A percentile compares a stretch with the other conserved stretches of the same genome.
phyloP scores from a whole-genome alignment of 2,113 vertebrate genomes.

The Entelurus aequoreus region DNA sequence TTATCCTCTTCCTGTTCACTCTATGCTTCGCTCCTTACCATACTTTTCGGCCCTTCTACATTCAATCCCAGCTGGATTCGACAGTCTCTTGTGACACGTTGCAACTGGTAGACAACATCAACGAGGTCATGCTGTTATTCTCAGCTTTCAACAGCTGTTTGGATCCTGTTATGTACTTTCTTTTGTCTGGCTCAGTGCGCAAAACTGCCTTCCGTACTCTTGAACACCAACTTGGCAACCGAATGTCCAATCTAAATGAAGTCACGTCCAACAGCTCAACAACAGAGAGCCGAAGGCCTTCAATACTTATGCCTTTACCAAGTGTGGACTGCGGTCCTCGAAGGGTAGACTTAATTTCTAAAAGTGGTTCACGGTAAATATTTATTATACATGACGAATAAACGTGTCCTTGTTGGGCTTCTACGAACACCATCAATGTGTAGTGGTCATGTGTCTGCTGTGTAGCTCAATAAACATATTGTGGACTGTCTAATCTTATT shows the following conservation, averaged over 20 bases:
- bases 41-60: conserved; percentile 79
- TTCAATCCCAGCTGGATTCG: conserved; percentile 71
- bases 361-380: too few species aligned
- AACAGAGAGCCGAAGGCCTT: conserved; percentile 57
- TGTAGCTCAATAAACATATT: conserved; percentile 3
- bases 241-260: conserved; percentile 44
- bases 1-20: conserved; percentile 86
- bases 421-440: background rate
- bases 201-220: conserved; percentile 72
- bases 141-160: conserved; percentile 91
- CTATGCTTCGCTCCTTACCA: conserved; percentile 90
- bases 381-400: background rate
- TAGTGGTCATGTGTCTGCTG: conserved; percentile 8
- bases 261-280: conserved; percentile 75
- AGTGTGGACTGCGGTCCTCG: background rate
- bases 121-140: conserved; percentile 83
- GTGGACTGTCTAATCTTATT: conserved; percentile 30
- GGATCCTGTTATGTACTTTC: conserved; percentile 92
- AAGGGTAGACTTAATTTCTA: too few species aligned
- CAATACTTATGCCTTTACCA: background rate
- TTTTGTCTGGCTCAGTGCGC: conserved; percentile 82
- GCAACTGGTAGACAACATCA: conserved; percentile 71
- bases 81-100: conserved; percentile 36
- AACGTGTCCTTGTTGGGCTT: background rate
- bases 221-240: conserved; percentile 39